Evolutionary conservation across 2,888 invertebrate species (phyloP), one percentile per base, ranked within the genome.

Genomic region (Noctuana brunneofusca): DNA sequence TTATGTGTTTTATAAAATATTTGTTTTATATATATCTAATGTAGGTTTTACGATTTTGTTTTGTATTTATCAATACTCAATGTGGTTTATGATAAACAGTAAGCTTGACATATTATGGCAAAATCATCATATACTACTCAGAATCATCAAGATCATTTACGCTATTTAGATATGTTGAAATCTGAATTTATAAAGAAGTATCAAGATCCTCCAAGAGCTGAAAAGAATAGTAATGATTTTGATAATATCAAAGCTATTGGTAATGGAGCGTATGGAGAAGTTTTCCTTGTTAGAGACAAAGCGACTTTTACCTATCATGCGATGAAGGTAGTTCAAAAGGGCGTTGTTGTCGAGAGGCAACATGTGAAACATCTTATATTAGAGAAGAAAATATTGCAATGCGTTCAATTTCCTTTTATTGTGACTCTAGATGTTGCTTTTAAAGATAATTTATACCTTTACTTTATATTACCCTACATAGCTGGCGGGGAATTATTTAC

Each of bases 181-280:
- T 73, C 67, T 50, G 86, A 86, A 50, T 92, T 92, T 72, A 0
- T 62, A 20, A 79, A 69, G 46, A 83, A 71, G 66, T 84, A 69
- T 64, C 59, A 71, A 35, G 72, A 80, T 0, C 68, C 77, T 9
- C 68, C 69, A 3, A 1, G 0, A 1, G 63, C 35, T 32, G 71
- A 76, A 6, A 82, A 76, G 66, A 68, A 64, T 35, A 52, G 68
- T 35, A 87, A 93, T 2, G 95, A 96, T 75, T 98, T 94, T 78
- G 95, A 96, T 66, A 86, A 93, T 65, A 89, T 96, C 53, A 95
- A 95, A 78, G 96, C 96, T 0, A 90, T 98, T 50, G 98, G 98
- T 0, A 95, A 94, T 1, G 98, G 98, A 3, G 97, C 97, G 0
- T 98, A 97, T 80, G 98, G 98, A 3, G 93, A 96, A 70, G 98